phyloP scores from a whole-genome alignment of 2,113 vertebrate genomes.

The Syngnathus floridae region DNA sequence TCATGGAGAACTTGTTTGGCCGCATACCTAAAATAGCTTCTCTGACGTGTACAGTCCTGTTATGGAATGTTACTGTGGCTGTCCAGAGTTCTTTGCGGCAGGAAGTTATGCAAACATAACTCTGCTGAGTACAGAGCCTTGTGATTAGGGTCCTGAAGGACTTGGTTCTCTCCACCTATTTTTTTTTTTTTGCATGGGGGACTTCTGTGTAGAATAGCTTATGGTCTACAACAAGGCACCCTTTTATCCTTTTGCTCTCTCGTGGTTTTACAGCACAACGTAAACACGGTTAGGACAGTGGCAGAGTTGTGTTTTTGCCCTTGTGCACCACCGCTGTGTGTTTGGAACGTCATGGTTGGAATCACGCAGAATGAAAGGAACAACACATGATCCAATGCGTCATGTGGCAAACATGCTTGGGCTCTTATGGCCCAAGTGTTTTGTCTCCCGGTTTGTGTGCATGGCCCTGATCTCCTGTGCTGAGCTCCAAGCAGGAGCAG shows the following conservation, averaged over 20 bases:
- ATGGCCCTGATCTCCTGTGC: slow-evolving; percentile 36
- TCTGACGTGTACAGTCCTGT: slow-evolving; percentile 80
- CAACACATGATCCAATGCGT: not conserved
- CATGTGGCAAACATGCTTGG: not conserved
- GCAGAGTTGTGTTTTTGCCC: not conserved
- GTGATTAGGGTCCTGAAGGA: slow-evolving; percentile 65
- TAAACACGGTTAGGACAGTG: not conserved
- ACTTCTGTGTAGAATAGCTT: slow-evolving; percentile 23
- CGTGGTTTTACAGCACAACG: not conserved
- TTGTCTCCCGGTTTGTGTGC: slow-evolving; percentile 23
- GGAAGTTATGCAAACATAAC: slow-evolving; percentile 72
- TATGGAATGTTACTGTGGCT: slow-evolving; percentile 76
- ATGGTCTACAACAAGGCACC: slow-evolving; percentile 33
- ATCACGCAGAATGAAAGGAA: not conserved
- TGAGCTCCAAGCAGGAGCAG: slow-evolving; percentile 14
- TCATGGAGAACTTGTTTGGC: slow-evolving; percentile 74
- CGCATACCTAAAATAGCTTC: slow-evolving; percentile 79
- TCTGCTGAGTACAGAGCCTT: slow-evolving; percentile 61
- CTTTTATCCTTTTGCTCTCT: slow-evolving; percentile 14
- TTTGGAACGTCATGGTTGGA: not conserved
- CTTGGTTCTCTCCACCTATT: slow-evolving; percentile 40
- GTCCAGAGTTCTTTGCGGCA: slow-evolving; percentile 66
- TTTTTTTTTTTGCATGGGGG: slow-evolving; percentile 11
- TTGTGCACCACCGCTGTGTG: not conserved
- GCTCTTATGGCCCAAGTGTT: not conserved